phyloP scores from a whole-genome alignment of 2,113 vertebrate species.

The Lucifuga dentata region DNA sequence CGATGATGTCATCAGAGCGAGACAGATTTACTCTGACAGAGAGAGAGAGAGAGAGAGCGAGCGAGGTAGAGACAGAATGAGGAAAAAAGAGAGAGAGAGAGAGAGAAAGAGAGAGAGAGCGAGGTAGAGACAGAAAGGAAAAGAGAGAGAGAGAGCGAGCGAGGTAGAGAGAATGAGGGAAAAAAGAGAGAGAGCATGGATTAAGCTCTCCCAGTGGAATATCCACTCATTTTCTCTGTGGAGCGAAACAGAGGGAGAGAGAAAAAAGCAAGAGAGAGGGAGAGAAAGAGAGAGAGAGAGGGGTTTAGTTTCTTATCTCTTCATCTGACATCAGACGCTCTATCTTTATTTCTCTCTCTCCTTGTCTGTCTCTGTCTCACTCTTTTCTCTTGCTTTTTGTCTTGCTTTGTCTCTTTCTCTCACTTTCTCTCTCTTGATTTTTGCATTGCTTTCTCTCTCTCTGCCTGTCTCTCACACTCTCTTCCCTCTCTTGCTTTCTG shows the following conservation, averaged over 20 bases:
- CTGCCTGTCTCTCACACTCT: conserved; percentile 22
- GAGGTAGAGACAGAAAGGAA: neutral
- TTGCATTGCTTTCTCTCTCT: too few relatives aligned
- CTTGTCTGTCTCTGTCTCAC: neutral
- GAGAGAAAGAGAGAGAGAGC: conserved; percentile 25
- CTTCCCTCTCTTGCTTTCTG: conserved; percentile 4
- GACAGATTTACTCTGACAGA: conserved; percentile 28
- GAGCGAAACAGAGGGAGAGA: conserved; percentile 56
- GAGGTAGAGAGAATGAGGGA: conserved; percentile 3
- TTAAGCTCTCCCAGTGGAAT: conserved; percentile 58
- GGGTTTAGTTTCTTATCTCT: conserved; percentile 69
- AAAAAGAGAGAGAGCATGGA: conserved; percentile 46
- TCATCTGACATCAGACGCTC: conserved; percentile 61
- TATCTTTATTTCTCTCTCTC: conserved; percentile 10
- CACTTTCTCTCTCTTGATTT: neutral
- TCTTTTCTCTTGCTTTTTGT: conserved; percentile 6
- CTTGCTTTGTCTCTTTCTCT: neutral
- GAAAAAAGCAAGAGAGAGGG: conserved; percentile 35
- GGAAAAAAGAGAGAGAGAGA: too few relatives aligned
- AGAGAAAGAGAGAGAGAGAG: too few relatives aligned
- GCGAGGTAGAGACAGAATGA: neutral
- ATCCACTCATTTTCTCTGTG: conserved; percentile 62
- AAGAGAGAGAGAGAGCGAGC: conserved; percentile 4
- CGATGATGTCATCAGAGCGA: conserved; percentile 45
- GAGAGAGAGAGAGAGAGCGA: conserved; percentile 13